A percentile compares a stretch with the other conserved stretches of the same genome.
Conservation (phyloP, 1,140 invertebrate species). For the Zophobas morio region DNA sequence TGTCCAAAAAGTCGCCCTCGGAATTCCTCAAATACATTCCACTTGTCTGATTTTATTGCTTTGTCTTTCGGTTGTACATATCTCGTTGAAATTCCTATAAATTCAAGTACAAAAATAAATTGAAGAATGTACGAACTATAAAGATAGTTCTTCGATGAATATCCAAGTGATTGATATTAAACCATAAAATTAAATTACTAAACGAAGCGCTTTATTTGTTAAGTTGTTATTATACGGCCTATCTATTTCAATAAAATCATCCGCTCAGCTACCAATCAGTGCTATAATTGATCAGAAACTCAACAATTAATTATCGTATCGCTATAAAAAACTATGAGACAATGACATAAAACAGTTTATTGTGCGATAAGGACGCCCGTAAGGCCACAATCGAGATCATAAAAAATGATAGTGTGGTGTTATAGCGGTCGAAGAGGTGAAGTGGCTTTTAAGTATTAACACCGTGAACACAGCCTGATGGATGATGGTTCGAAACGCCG, state of each 20-base stretch:
- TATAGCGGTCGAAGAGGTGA: background rate
- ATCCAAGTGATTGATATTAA: conserved; percentile 17
- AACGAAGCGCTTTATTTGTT: conserved; percentile 30
- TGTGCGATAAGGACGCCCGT: background rate
- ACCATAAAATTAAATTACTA: conserved; percentile 41
- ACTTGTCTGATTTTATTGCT: conserved; percentile 13
- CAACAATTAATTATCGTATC: conserved; percentile 25
- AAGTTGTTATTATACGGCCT: conserved; percentile 15
- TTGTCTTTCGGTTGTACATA: background rate
- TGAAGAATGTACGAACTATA: conserved; percentile 30
- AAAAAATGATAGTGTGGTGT: background rate
- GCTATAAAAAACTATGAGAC: conserved; percentile 15
- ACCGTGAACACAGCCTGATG: background rate
- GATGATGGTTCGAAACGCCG: background rate
- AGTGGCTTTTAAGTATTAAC: background rate
- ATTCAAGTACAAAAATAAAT: background rate
- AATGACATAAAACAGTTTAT: conserved; percentile 10
- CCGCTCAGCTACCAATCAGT: conserved; percentile 5
- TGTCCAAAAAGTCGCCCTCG: conserved; percentile 13
- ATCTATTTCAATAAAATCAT: conserved; percentile 42
- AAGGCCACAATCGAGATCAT: background rate
- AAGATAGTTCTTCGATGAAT: conserved; percentile 11
- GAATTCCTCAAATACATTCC: conserved; percentile 2
- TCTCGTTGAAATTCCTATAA: conserved; percentile 27
- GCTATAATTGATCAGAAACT: conserved; percentile 10